phyloP scores from a whole-genome alignment of 2,888 invertebrate genomes.

The Micoletzkya japonica region DNA sequence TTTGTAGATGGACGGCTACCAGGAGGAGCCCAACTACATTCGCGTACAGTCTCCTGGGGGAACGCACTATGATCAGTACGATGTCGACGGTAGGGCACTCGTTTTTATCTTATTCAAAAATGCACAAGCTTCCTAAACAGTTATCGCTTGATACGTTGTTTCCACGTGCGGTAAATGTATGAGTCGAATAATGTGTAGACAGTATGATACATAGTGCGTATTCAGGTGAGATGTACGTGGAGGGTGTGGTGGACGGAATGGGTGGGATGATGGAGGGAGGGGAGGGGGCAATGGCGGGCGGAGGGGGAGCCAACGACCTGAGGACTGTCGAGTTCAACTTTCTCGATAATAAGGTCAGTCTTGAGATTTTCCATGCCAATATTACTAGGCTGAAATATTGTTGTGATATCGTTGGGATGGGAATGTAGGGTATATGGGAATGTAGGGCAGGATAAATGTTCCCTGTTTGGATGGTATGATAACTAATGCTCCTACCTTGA shows the following conservation, averaged over 20 bases:
- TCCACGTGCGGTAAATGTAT: too few relatives aligned
- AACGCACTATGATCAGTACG: slow-evolving; percentile 17
- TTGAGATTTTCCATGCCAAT: not conserved
- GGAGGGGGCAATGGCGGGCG: not conserved
- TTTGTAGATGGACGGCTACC: not conserved
- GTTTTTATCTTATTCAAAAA: not conserved
- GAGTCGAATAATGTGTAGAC: too few relatives aligned
- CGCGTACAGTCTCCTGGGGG: slow-evolving; percentile 33
- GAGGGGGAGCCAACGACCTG: slow-evolving; percentile 12
- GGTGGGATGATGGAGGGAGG: slow-evolving; percentile 6
- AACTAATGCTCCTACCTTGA: not conserved
- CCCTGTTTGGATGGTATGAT: not conserved
- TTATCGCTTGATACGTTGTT: too few relatives aligned
- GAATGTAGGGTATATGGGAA: not conserved
- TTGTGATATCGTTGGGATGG: not conserved
- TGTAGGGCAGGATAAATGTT: not conserved
- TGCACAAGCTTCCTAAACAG: too few relatives aligned
- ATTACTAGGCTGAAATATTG: not conserved
- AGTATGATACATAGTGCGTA: not conserved
- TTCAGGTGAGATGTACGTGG: slow-evolving; percentile 23
- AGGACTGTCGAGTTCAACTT: slow-evolving; percentile 52
- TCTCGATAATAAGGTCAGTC: slow-evolving; percentile 38
- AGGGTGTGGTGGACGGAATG: slow-evolving; percentile 2
- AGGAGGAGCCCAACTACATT: slow-evolving; percentile 24
- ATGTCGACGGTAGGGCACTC: not conserved